A percentile compares a stretch with the other conserved stretches of the same genome.
These are phyloP conservation scores for Ectropis grisescens DNA, from an alignment of 1,140 invertebrate species.

Conservation along the genomic window DNA sequence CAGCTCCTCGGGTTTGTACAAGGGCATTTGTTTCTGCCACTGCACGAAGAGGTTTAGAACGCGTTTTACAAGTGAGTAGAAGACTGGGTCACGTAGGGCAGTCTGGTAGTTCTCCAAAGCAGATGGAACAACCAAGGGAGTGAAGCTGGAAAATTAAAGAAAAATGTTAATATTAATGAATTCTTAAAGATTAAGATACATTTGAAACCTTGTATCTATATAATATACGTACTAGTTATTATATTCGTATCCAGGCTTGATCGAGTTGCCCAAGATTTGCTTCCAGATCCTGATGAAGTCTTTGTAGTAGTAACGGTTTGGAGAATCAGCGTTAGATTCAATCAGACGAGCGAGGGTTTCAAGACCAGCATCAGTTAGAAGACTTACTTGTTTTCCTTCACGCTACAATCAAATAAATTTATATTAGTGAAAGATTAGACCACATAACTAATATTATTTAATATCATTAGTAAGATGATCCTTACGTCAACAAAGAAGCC, in stretches of 20 bases:
- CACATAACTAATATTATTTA: not conserved
- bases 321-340: constrained; percentile 77
- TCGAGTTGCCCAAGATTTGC: constrained; percentile 69
- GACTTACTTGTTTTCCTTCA: not conserved
- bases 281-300: constrained; percentile 70
- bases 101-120: constrained; percentile 71
- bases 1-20: constrained; percentile 71
- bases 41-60: constrained; percentile 71
- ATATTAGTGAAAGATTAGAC: too few relatives aligned
- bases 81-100: constrained; percentile 75
- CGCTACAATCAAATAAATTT: not conserved
- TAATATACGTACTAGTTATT: constrained; percentile 1
- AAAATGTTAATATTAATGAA: not conserved
- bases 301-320: constrained; percentile 76
- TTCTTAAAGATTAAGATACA: not conserved
- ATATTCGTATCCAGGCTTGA: constrained; percentile 10
- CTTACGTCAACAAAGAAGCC: constrained; percentile 70
- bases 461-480: not conserved
- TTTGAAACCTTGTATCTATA: not conserved
- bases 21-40: constrained; percentile 66
- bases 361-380: constrained; percentile 34
- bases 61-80: constrained; percentile 76
- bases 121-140: constrained; percentile 53
- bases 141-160: constrained; percentile 23
- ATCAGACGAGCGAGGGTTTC: constrained; percentile 77